phyloP scores from a whole-genome alignment of 1,140 invertebrate species.

The Monomorium pharaonis region DNA sequence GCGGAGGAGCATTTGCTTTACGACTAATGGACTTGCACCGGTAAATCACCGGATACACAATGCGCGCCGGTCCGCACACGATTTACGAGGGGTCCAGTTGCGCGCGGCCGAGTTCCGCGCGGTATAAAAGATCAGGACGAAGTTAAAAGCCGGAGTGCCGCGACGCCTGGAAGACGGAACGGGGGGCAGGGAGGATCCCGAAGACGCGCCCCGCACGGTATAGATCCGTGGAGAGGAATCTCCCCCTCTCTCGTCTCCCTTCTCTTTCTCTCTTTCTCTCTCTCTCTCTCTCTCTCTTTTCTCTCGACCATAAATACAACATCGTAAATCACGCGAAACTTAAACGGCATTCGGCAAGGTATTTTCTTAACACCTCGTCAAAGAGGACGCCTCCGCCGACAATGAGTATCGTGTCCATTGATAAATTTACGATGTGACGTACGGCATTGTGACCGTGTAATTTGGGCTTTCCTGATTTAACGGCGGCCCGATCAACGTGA shows the following conservation, averaged over 20 bases:
- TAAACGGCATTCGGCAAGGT: constrained; percentile 71
- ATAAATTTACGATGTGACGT: constrained; percentile 43
- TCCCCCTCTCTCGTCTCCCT: neutral
- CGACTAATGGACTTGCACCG: constrained; percentile 79
- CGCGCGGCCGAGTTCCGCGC: constrained; percentile 56
- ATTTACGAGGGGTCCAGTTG: constrained; percentile 76
- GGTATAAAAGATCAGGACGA: constrained; percentile 61
- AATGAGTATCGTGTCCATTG: constrained; percentile 30
- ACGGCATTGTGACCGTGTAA: constrained; percentile 32
- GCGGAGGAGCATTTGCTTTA: constrained; percentile 75
- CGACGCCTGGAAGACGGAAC: neutral
- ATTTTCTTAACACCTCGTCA: constrained; percentile 79
- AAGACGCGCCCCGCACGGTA: constrained; percentile 38
- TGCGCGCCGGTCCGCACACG: constrained; percentile 63
- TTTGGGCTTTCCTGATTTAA: constrained; percentile 35
- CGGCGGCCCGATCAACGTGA: neutral
- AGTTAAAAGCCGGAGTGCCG: constrained; percentile 60
- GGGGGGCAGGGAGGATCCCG: constrained; percentile 38
- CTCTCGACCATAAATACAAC: constrained; percentile 43
- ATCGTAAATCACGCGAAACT: constrained; percentile 74
- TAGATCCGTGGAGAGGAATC: constrained; percentile 37
- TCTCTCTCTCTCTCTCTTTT: neutral
- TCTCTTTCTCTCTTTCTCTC: neutral
- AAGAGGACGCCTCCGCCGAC: constrained; percentile 54
- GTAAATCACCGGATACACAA: constrained; percentile 79